Percentiles rank a stretch among this genome's conserved stretches.
Evolutionary conservation across 1,140 invertebrate genomes (phyloP).

Genomic region (Megalopta genalis): DNA sequence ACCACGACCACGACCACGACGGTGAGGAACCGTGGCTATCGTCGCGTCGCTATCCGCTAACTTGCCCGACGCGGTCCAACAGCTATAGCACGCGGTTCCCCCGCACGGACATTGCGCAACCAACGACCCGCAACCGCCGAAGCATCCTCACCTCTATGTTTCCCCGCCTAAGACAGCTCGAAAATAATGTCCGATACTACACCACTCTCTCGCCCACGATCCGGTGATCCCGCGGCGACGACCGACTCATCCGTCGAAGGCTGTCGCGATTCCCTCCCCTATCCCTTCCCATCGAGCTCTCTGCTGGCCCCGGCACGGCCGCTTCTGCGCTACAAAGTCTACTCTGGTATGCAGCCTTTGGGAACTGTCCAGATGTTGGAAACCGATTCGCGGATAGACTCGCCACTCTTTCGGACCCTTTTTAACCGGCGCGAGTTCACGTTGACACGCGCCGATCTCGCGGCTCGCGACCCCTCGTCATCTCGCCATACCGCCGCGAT

Average conservation of each 20-base stretch:
- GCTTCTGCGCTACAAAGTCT: background rate
- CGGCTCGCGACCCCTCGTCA: too few relatives aligned
- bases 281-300: background rate
- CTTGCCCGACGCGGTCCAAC: too few relatives aligned
- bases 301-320: background rate
- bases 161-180: slow-evolving; percentile 11
- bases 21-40: background rate
- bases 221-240: background rate
- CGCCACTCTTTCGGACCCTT: background rate
- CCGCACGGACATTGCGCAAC: slow-evolving; percentile 19
- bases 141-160: background rate
- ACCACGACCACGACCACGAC: background rate
- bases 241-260: slow-evolving; percentile 10
- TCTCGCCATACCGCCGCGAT: too few relatives aligned
- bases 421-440: too few relatives aligned
- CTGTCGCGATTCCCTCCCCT: background rate
- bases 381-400: background rate
- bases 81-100: background rate
- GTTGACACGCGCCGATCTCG: too few relatives aligned
- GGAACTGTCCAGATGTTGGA: slow-evolving; percentile 27
- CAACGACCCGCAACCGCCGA: background rate
- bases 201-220: slow-evolving; percentile 21
- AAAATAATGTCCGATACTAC: slow-evolving; percentile 29
- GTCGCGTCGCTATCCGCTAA: too few relatives aligned
- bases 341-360: slow-evolving; percentile 41